Base-by-base conservation (phyloP, 2,113 vertebrate species). In the Zosterops borbonicus region DNA sequence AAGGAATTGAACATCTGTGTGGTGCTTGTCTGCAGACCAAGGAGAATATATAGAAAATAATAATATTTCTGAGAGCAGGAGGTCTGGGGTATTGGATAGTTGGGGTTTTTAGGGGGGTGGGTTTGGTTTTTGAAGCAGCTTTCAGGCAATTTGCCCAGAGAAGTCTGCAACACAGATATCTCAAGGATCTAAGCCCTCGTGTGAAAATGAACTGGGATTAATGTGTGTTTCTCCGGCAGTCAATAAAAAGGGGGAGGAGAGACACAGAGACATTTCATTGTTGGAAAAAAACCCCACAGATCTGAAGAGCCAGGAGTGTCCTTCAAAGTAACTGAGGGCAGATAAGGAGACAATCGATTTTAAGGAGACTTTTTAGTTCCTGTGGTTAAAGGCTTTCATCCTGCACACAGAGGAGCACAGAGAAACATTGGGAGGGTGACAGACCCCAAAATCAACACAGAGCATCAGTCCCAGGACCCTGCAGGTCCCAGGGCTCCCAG, bases 371-470 rank as follows among this genome's bases (percentile, higher is more conserved):
- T 14, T 5, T 76, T 58, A 46, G 12, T 28, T 27, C 44, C 17
- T 60, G n/a, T 53, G 53, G 10, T 29, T 53, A 52, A 49, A 49
- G 28, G 9, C 8, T 87, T 63, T 65, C 24, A 58, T 8, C 7
- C 37, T 71, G 35, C 31, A 65, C 41, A 22, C 5, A 24, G 29
- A 71, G 47, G 15, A 78, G 20, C 71, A 73, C 44, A 53, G 18
- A 56, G 22, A 25, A 33, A 53, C 10, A 5, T 2, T 4, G 0
- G 1, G 4, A 20, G 8, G 14, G 4, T 55, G 47, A 35, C 9
- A 74, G 23, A 77, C 21, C 28, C 33, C 20, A 42, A 14, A 1
- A 64, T 5, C 19, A 17, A 7, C 0, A 1, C 10, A 71, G n/a
- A 56, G 22, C 11, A 84, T 49, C 9, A 56, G 5, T 7, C 7